Evolutionary conservation across 2,797 vertebrate genomes (phyloP).

Genomic region (Pelodytes ibericus): DNA sequence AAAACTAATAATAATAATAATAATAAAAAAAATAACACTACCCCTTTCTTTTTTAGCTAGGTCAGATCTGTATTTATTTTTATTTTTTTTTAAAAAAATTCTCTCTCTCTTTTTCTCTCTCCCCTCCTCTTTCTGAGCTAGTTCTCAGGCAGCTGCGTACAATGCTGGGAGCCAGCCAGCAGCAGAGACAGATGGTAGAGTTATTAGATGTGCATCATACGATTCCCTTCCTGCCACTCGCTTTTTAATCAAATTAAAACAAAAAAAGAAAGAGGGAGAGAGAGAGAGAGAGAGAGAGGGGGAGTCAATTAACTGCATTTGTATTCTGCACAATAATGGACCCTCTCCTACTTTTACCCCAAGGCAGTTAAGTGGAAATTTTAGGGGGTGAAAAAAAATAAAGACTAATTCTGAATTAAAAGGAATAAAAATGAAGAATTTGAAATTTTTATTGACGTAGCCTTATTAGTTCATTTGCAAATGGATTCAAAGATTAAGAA

Average conservation of each 20-base stretch:
- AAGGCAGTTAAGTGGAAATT: slow-evolving; percentile 75
- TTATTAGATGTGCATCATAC: slow-evolving; percentile 98
- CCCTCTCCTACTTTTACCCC: slow-evolving; percentile 76
- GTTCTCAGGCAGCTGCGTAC: slow-evolving; percentile 83
- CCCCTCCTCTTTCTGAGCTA: slow-evolving; percentile 76
- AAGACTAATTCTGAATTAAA: slow-evolving; percentile 51
- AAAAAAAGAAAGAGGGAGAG: slow-evolving; percentile 74
- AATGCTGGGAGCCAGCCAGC: slow-evolving; percentile 95
- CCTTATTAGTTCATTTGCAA: neutral
- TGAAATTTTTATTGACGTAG: slow-evolving; percentile 34
- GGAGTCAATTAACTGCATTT: slow-evolving; percentile 81
- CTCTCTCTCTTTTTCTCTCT: slow-evolving; percentile 59
- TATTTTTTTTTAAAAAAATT: slow-evolving; percentile 53
- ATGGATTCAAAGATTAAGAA: neutral
- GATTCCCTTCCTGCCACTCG: slow-evolving; percentile 94
- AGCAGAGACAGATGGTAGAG: slow-evolving; percentile 95
- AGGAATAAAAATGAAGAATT: slow-evolving; percentile 55
- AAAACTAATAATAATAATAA: neutral
- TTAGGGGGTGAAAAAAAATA: slow-evolving; percentile 65
- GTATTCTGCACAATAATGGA: slow-evolving; percentile 80
- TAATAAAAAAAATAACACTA: slow-evolving; percentile 53
- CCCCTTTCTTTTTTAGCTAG: slow-evolving; percentile 74
- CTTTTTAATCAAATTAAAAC: slow-evolving; percentile 98
- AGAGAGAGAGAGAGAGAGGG: slow-evolving; percentile 66
- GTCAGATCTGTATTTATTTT: slow-evolving; percentile 68